A percentile compares a stretch with the other conserved stretches of the same genome.
Conservation (phyloP, 2,888 invertebrate species). For the Melanargia galathea region DNA sequence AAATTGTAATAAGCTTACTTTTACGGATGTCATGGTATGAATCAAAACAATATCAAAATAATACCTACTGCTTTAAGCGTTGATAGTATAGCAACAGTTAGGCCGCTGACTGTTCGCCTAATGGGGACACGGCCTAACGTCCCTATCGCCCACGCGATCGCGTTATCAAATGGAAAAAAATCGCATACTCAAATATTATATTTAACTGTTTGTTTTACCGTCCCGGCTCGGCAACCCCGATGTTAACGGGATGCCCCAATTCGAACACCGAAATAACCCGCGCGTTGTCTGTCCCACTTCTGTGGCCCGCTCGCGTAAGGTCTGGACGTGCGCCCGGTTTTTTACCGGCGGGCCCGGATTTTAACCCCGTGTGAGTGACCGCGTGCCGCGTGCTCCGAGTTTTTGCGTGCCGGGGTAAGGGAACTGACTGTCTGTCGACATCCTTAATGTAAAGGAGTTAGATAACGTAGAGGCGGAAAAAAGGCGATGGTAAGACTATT, state of each 20-base stretch:
- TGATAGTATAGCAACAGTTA: no score
- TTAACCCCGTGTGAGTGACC: slow-evolving; percentile 44
- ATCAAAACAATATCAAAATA: no score
- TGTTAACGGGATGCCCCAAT: slow-evolving; percentile 75
- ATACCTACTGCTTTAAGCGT: no score
- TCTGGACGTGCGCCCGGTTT: slow-evolving; percentile 40
- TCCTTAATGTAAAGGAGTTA: neutral
- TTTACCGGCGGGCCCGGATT: slow-evolving; percentile 38
- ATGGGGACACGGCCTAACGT: no score
- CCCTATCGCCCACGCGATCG: neutral
- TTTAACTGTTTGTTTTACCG: slow-evolving; percentile 64
- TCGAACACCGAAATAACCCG: slow-evolving; percentile 73
- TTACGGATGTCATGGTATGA: no score
- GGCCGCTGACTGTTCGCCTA: no score
- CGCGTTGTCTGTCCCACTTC: slow-evolving; percentile 72
- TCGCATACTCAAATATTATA: slow-evolving; percentile 1
- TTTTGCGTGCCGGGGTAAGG: slow-evolving; percentile 24
- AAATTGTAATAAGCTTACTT: no score
- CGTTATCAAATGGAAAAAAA: neutral
- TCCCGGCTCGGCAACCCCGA: slow-evolving; percentile 65
- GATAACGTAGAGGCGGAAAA: no score
- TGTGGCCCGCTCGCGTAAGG: slow-evolving; percentile 50
- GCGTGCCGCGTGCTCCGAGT: slow-evolving; percentile 28
- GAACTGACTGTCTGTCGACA: neutral
- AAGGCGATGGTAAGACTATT: no score